Percentiles rank a stretch among this genome's conserved stretches.
phyloP scores from a whole-genome alignment of 2,113 vertebrate genomes.

The Ancistrus triradiatus region DNA sequence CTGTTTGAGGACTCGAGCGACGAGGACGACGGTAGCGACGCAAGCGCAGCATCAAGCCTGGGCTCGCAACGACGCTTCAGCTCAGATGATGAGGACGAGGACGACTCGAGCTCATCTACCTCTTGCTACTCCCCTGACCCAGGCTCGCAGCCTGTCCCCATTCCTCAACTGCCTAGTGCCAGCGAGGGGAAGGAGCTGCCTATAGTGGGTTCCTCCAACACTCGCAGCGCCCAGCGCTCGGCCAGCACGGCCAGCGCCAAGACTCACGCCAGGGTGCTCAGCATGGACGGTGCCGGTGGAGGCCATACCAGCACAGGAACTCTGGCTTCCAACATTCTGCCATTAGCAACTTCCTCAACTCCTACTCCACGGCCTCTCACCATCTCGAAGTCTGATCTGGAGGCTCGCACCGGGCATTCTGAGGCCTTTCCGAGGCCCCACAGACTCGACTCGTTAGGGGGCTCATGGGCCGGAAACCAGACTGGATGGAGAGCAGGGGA shows the following conservation, averaged over 20 bases:
- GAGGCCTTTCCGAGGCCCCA: constrained; percentile 63
- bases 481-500: constrained; percentile 74
- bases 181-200: constrained; percentile 62
- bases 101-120: constrained; percentile 79
- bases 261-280: constrained; percentile 83
- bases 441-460: constrained; percentile 69
- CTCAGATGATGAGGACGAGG: constrained; percentile 70
- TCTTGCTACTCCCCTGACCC: constrained; percentile 82
- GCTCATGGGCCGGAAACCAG: constrained; percentile 75
- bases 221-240: constrained; percentile 76
- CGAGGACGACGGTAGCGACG: constrained; percentile 82
- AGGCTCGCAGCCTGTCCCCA: constrained; percentile 51
- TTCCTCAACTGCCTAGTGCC: constrained; percentile 55
- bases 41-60: constrained; percentile 81
- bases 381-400: constrained; percentile 85
- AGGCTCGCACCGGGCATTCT: constrained; percentile 64
- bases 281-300: constrained; percentile 78
- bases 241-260: constrained; percentile 85
- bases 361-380: constrained; percentile 69
- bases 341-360: constrained; percentile 61
- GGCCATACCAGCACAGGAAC: constrained; percentile 54
- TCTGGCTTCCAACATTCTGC: constrained; percentile 53
- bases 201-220: constrained; percentile 56
- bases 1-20: constrained; percentile 81
- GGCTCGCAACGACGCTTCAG: constrained; percentile 80